phyloP scores from a whole-genome alignment of 1,140 invertebrate species.

The Tetramorium parvispinum region DNA sequence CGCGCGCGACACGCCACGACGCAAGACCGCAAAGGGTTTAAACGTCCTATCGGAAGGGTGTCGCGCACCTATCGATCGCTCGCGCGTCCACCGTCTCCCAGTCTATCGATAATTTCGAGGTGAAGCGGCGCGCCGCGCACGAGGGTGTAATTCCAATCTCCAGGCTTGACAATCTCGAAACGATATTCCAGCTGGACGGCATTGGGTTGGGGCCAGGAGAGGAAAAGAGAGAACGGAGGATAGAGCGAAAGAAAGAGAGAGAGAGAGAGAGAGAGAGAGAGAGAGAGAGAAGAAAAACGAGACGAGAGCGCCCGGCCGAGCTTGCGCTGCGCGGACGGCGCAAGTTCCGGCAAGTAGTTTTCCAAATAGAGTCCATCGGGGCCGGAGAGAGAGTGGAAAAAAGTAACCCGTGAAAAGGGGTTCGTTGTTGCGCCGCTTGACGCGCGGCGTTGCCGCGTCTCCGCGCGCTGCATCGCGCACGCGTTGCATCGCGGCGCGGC shows the following conservation, averaged over 20 bases:
- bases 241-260: background rate
- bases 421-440: constrained; percentile 67
- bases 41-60: constrained; percentile 47
- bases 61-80: constrained; percentile 49
- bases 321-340: constrained; percentile 43
- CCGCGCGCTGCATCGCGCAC: constrained; percentile 13
- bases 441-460: constrained; percentile 66
- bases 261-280: background rate
- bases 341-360: constrained; percentile 66
- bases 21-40: constrained; percentile 48
- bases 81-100: background rate
- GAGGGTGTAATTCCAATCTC: constrained; percentile 58
- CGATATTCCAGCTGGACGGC: constrained; percentile 18
- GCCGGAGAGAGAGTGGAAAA: constrained; percentile 60
- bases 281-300: background rate
- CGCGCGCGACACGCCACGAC: background rate
- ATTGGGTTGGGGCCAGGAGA: background rate
- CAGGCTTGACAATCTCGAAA: constrained; percentile 63
- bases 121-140: constrained; percentile 38
- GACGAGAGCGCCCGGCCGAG: constrained; percentile 23
- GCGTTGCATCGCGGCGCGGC: constrained; percentile 18
- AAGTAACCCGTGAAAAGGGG: constrained; percentile 75
- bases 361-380: constrained; percentile 67
- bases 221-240: background rate
- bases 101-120: constrained; percentile 51